Conservation (phyloP, 2,888 invertebrate genomes). For the Drosophila phalerata region DNA sequence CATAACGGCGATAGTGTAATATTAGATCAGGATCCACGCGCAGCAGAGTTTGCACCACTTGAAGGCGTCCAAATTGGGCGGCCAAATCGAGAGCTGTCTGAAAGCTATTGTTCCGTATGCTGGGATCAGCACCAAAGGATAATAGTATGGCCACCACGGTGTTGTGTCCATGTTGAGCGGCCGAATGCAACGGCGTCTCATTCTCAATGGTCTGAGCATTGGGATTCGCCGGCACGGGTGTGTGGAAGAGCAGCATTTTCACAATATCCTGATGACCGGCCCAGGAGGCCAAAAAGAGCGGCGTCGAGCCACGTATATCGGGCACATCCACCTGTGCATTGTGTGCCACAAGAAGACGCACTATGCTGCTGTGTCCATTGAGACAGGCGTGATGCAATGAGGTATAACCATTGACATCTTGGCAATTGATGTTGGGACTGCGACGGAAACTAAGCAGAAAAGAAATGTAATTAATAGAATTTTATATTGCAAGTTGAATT, state of each 20-base stretch:
- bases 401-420: constrained; percentile 96
- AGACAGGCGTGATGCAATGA: constrained; percentile 97
- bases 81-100: constrained; percentile 97
- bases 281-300: constrained; percentile 97
- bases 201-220: constrained; percentile 90
- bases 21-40: constrained; percentile 93
- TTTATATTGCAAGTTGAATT: no score
- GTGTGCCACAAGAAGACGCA: constrained; percentile 92
- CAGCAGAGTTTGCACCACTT: constrained; percentile 94
- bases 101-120: constrained; percentile 93
- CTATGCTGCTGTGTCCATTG: constrained; percentile 96
- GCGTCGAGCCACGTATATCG: constrained; percentile 96
- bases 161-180: constrained; percentile 96
- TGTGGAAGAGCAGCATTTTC: constrained; percentile 91
- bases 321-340: constrained; percentile 93
- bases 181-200: constrained; percentile 96
- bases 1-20: constrained; percentile 70
- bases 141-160: constrained; percentile 93
- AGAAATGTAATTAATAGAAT: no score
- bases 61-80: constrained; percentile 93
- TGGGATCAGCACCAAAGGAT: constrained; percentile 94
- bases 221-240: constrained; percentile 92
- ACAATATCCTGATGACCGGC: constrained; percentile 96
- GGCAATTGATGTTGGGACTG: constrained; percentile 95
- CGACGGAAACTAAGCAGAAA: constrained; percentile 88